Conservation (phyloP, 2,113 vertebrate genomes). For the Synodontis membranacea region DNA sequence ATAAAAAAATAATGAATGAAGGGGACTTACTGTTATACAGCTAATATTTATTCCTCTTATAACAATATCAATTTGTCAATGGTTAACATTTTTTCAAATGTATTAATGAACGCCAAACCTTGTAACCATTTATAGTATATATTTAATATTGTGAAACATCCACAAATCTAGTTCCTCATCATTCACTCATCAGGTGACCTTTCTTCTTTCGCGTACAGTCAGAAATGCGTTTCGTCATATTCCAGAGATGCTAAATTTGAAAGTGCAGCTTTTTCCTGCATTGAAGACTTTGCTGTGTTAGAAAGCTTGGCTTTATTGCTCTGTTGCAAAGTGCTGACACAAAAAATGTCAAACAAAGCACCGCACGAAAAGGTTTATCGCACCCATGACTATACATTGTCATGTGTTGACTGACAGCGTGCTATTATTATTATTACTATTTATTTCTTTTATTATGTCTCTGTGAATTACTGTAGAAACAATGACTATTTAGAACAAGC, state of each 20-base stretch:
- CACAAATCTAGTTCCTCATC: neutral
- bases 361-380: neutral
- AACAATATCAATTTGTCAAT: neutral
- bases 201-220: neutral
- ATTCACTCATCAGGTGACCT: neutral
- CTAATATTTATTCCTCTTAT: neutral
- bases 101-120: neutral
- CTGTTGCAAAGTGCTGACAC: neutral
- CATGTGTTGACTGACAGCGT: neutral
- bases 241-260: neutral
- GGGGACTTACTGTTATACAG: neutral
- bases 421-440: neutral
- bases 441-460: neutral
- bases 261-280: neutral
- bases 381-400: no score
- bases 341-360: neutral
- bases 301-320: neutral
- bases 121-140: neutral
- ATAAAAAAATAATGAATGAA: neutral
- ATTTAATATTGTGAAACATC: neutral
- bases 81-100: neutral
- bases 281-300: neutral
- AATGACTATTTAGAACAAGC: neutral
- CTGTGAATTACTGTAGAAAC: neutral
- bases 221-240: neutral